Base-by-base conservation (phyloP, 2,797 vertebrate species). In the Pachyuromys duprasi region DNA sequence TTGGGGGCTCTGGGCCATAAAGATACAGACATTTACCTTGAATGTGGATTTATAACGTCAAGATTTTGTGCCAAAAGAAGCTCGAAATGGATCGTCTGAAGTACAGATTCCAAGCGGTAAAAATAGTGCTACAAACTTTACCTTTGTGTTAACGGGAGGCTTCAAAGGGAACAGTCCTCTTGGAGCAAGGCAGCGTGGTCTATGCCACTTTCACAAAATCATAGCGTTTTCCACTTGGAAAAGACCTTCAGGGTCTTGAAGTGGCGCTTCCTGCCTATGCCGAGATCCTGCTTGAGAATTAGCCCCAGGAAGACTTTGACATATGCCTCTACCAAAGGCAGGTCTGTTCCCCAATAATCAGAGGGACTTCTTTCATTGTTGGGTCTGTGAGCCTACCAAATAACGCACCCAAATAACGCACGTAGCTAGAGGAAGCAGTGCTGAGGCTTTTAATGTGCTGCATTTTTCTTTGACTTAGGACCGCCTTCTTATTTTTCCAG, bases 21-120 rank as follows among this genome's bases (percentile, higher is more conserved):
- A 98, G 96, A 98, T 95, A 92, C 95, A 97, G 96, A 75, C 62
- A 3, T 98, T 98, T 98, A 97, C 98, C 96, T 98, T 98, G 97
- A 98, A 96, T 97, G 97, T 98, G 97, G 97, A 98, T 96, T 98
- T 97, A 98, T 98, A 97, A 95, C 97, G 83, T 96, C 96, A 97
- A 97, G 97, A 96, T 98, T 98, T 97, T 96, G 97, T 97, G 86
- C 97, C 96, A 98, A 98, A 98, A 98, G 97, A 98, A 98, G 94
- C 98, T 97, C 97, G 97, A 98, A 98, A 98, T 98, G 95, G 97
- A 97, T 98, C 90, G 65, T 96, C 97, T 92, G 8, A 76, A 65
- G 65, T 94, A 93, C 49, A 62, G 81, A 49, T 86, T 97, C 97
- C 97, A 97, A 79, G 96, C 72, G 82, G 96, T 97, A 96, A 97